These are phyloP conservation scores for Lissonota sp. DNA, from an alignment of 2,888 invertebrate genomes.

Conservation along the genomic window DNA sequence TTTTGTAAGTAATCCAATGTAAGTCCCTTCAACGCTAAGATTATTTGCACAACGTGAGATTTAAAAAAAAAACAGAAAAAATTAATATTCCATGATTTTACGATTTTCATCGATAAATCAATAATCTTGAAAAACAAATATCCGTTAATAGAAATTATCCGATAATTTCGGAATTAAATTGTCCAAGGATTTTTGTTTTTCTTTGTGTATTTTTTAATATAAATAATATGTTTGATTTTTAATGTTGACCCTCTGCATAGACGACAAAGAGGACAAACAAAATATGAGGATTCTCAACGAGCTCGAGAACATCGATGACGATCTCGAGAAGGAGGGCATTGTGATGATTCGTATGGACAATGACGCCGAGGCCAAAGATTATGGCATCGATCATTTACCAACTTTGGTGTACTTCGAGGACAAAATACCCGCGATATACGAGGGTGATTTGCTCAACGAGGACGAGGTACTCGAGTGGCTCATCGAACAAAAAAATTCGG, in stretches of 20 bases:
- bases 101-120: too few species aligned
- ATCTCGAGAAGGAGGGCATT: conserved; percentile 94
- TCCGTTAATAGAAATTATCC: too few species aligned
- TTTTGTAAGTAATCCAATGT: conserved; percentile 90
- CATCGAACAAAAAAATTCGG: conserved; percentile 93
- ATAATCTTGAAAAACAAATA: too few species aligned
- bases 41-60: conserved; percentile 13
- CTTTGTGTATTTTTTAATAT: conserved; percentile 15
- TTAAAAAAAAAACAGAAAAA: too few species aligned
- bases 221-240: too few species aligned
- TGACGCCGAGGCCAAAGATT: conserved; percentile 95
- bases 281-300: conserved; percentile 94
- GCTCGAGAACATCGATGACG: conserved; percentile 96
- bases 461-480: conserved; percentile 96
- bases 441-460: conserved; percentile 96
- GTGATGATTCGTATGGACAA: conserved; percentile 96
- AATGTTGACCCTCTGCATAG: conserved; percentile 83
- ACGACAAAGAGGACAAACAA: conserved; percentile 95
- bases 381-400: conserved; percentile 94
- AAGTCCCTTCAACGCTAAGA: conserved; percentile 60
- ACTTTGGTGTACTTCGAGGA: conserved; percentile 95
- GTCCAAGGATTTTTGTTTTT: neutral
- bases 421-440: conserved; percentile 95
- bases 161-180: too few species aligned
- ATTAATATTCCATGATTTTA: too few species aligned